phyloP scores from a whole-genome alignment of 2,113 vertebrate genomes.

The Colinus virginianus region DNA sequence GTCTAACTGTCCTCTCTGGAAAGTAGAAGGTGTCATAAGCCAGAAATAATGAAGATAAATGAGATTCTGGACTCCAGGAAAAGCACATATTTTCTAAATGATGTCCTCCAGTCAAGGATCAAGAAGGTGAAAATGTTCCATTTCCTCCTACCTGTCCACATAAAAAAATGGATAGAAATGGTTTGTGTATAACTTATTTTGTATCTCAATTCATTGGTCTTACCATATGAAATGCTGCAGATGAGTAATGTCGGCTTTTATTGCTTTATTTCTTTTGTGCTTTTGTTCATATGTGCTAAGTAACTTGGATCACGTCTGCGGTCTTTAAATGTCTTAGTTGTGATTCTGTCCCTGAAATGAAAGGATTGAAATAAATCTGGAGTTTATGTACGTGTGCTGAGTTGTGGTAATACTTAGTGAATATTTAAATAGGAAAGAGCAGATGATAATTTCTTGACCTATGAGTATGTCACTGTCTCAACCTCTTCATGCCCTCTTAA shows the following conservation, averaged over 20 bases:
- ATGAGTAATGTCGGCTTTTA: neutral
- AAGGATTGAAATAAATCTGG: conserved; percentile 78
- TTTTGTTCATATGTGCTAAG: neutral
- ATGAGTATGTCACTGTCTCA: neutral
- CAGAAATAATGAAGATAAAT: conserved; percentile 14
- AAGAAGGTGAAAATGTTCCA: neutral
- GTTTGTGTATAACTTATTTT: neutral
- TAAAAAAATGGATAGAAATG: neutral
- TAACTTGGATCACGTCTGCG: conserved; percentile 79
- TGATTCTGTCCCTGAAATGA: conserved; percentile 81
- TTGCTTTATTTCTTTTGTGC: neutral
- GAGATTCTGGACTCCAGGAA: neutral
- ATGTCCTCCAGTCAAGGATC: neutral
- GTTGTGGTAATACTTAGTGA: neutral
- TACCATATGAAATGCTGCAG: neutral
- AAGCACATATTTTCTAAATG: neutral
- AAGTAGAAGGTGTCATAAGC: neutral
- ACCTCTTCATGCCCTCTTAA: neutral
- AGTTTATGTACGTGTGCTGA: neutral
- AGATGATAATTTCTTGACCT: neutral
- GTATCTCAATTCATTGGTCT: neutral
- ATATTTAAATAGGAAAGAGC: neutral
- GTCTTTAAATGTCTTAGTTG: conserved; percentile 82
- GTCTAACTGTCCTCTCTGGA: neutral
- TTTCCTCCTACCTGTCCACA: neutral